Base-by-base conservation (phyloP, 2,113 vertebrate species). In the Monopterus albus region DNA sequence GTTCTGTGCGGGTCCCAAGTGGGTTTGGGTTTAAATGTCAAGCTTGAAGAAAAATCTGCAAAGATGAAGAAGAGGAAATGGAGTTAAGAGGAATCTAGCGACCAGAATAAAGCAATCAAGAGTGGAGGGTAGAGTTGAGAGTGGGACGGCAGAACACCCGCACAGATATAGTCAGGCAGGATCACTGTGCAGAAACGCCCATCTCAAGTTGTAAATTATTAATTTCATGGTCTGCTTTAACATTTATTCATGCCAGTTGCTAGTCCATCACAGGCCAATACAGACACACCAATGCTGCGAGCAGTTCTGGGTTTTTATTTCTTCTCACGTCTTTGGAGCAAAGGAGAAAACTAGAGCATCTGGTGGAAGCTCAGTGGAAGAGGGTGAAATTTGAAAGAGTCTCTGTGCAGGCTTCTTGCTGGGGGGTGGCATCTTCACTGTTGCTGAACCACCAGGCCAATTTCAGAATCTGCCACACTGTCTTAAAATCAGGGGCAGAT, bases 131-230 rank as follows among this genome's bases (percentile, higher is more conserved):
- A 4, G 47, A 58, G 79, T 46, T 70, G 61, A 71, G 38, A 58
- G 53, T 23, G 78, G 72, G 66, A 56, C 64, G 52, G 73, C 51
- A 29, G 62, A 33, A 35, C 25, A 10, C 58, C 31, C 23, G 20
- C 42, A 46, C 43, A 56, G 72, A 78, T 45, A 38, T 57, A 46
- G 74, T 53, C 65, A 55, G 55, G 64, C 57, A 39, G 65, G 55
- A 64, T 63, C 49, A n/a, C 15, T 18, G 52, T 68, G 75, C 67
- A 84, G 72, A 79, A 78, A 28, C 68, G 38, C 46, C 81, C 73
- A 75, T 77, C 79, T 84, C 55, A 35, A 42, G 60, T 75, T 15
- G 56, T 87, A 64, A 82, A 88, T 88, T 79, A 88, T 91, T 87
- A 53, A 89, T 81, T 62, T 47, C 4, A 29, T 40, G 33, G 74